These are phyloP conservation scores for Baccha elongata DNA, from an alignment of 2,888 invertebrate genomes.

Conservation along the genomic window DNA sequence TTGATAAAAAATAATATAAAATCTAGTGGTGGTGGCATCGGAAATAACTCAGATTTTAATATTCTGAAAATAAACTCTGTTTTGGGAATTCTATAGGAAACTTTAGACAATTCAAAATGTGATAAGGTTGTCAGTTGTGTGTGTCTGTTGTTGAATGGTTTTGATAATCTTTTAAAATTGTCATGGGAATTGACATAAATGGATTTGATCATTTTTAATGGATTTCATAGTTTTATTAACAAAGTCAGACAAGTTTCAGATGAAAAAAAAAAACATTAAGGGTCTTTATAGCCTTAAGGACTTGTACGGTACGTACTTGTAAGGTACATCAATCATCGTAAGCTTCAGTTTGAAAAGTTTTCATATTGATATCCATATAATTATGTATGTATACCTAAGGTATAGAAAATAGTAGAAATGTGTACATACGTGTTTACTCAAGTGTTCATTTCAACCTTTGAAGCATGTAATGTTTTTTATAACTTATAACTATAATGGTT, in stretches of 20 bases:
- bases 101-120: constrained; percentile 9
- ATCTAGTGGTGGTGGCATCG: constrained; percentile 4
- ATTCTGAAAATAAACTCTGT: constrained; percentile 24
- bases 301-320: too few relatives aligned
- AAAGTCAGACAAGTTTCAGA: neutral
- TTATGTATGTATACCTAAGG: too few relatives aligned
- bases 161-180: constrained; percentile 30
- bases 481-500: too few relatives aligned
- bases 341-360: too few relatives aligned
- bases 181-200: constrained; percentile 27
- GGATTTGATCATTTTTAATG: constrained; percentile 22
- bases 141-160: neutral
- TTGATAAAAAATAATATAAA: constrained; percentile 15
- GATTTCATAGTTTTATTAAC: constrained; percentile 40
- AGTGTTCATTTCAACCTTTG: too few relatives aligned
- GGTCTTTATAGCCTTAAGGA: too few relatives aligned
- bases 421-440: too few relatives aligned
- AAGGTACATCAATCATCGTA: too few relatives aligned
- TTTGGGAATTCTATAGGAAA: constrained; percentile 11
- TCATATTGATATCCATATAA: too few relatives aligned
- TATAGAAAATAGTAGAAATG: too few relatives aligned
- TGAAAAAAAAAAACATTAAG: too few relatives aligned
- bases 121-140: neutral
- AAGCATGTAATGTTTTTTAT: too few relatives aligned
- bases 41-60: constrained; percentile 36